Evolutionary conservation across 2,797 vertebrate genomes (phyloP).

Genomic region (Pempheris klunzingeri): DNA sequence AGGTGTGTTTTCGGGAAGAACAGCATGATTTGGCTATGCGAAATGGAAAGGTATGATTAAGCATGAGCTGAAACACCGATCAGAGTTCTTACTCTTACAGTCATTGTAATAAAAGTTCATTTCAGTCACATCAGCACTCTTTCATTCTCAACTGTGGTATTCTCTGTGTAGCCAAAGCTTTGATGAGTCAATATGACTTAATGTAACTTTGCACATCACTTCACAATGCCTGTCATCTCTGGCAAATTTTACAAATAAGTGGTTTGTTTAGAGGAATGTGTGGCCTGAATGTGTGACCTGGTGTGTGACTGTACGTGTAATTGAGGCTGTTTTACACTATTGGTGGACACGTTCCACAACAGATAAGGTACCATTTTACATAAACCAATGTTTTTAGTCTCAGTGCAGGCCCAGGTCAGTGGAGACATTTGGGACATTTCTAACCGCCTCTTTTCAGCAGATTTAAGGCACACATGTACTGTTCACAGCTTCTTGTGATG

Average conservation of each 20-base stretch:
- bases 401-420: neutral
- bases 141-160: neutral
- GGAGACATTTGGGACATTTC: neutral
- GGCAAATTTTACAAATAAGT: neutral
- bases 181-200: neutral
- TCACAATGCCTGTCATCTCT: neutral
- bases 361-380: neutral
- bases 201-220: neutral
- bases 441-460: too few relatives aligned
- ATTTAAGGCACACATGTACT: too few relatives aligned
- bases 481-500: too few relatives aligned
- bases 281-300: neutral
- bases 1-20: conserved; percentile 15
- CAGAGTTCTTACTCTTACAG: neutral
- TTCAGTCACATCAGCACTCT: neutral
- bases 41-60: neutral
- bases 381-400: neutral
- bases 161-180: neutral
- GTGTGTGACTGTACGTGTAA: neutral
- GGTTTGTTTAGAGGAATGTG: neutral
- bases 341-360: neutral
- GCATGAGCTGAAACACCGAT: neutral
- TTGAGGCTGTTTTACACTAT: neutral
- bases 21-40: neutral
- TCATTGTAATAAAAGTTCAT: neutral